These are phyloP conservation scores for Toxotes jaculatrix DNA, from an alignment of 2,113 vertebrate genomes.

Conservation along the genomic window DNA sequence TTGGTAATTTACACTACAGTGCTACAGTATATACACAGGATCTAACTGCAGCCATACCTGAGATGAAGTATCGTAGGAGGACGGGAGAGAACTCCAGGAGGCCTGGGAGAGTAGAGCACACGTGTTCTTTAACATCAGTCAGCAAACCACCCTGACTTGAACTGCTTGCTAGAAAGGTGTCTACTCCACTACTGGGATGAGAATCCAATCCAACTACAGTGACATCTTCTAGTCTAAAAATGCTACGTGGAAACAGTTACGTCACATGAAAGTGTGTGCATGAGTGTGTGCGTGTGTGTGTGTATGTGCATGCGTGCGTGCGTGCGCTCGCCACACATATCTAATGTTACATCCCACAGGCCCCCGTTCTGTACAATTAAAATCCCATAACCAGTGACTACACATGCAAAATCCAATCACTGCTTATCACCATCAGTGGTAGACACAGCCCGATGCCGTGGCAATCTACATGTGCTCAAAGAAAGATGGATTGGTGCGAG, in stretches of 20 bases:
- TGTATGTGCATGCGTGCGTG: neutral
- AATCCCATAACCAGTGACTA: conserved; percentile 75
- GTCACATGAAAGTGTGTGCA: conserved; percentile 14
- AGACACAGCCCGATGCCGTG: conserved; percentile 33
- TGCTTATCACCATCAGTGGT: conserved; percentile 64
- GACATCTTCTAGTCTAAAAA: conserved; percentile 48
- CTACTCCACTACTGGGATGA: conserved; percentile 38
- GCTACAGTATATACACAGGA: conserved; percentile 20
- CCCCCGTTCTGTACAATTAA: conserved; percentile 75
- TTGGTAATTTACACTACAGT: conserved; percentile 18
- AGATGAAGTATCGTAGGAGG: conserved; percentile 81
- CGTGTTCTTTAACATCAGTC: conserved; percentile 60
- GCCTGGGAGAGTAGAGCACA: conserved; percentile 79
- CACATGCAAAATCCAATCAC: conserved; percentile 76
- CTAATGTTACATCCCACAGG: conserved; percentile 66
- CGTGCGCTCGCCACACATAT: conserved; percentile 16
- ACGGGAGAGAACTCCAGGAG: conserved; percentile 80
- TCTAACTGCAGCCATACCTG: conserved; percentile 77
- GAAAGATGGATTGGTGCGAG: conserved; percentile 72
- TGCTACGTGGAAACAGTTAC: conserved; percentile 16
- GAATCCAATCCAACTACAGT: conserved; percentile 24
- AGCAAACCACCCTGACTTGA: conserved; percentile 13
- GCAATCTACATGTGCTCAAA: conserved; percentile 68
- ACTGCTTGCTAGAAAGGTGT: neutral
- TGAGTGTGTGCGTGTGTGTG: neutral